A percentile compares a stretch with the other conserved stretches of the same genome.
These are phyloP conservation scores for Sinodicranocentrus sp. DNA, from an alignment of 2,888 invertebrate genomes.

Conservation along the genomic window DNA sequence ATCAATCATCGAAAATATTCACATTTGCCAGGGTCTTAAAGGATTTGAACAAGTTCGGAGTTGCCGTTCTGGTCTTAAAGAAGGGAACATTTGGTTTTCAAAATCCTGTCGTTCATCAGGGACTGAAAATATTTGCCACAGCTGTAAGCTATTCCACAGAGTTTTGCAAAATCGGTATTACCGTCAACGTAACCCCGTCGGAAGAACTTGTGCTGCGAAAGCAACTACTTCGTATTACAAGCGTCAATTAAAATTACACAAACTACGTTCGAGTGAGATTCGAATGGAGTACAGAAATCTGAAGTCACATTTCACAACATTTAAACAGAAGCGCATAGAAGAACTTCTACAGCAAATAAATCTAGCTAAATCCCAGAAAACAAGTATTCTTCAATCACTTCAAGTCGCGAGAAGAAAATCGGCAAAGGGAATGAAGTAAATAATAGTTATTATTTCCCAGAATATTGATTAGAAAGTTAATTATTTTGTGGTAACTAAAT, in stretches of 20 bases:
- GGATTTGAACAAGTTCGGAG: no score
- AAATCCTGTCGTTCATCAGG: no score
- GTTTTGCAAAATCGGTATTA: background rate
- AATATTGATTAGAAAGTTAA: background rate
- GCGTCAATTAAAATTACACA: background rate
- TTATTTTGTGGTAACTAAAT: background rate
- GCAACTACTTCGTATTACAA: background rate
- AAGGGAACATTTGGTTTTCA: no score
- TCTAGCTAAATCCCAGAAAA: background rate
- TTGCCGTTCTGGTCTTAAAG: no score
- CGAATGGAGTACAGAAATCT: no score
- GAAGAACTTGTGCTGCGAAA: background rate
- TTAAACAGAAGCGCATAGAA: no score
- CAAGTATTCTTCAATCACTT: background rate
- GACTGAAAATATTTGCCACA: background rate
- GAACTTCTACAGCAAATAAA: background rate
- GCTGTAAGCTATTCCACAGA: background rate
- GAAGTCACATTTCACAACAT: no score
- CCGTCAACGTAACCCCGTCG: background rate
- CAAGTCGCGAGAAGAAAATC: slow-evolving; percentile 16
- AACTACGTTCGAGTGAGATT: background rate
- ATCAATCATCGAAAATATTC: no score
- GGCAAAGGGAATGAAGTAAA: slow-evolving; percentile 38
- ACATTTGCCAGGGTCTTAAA: no score
- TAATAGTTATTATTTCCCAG: background rate